Conservation (phyloP, 2,888 invertebrate genomes). For the Calliopum simillimum region DNA sequence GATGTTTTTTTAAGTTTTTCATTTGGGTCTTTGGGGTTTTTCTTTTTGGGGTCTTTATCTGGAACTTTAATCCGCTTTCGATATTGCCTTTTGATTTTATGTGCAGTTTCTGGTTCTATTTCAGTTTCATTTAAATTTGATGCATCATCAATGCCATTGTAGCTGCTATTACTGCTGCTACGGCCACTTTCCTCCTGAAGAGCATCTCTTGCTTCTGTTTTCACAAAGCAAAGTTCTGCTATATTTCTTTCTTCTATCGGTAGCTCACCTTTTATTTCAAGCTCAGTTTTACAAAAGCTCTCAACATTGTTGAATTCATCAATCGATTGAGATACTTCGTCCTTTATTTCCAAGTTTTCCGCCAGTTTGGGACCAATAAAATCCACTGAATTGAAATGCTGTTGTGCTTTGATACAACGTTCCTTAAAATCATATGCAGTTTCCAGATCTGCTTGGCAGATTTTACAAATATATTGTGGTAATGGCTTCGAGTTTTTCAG, state of each 20-base stretch:
- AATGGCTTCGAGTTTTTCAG: no score
- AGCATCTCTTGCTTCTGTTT: background rate
- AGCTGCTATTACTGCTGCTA: background rate
- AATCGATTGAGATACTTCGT: background rate
- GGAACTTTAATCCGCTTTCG: no score
- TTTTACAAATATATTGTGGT: no score
- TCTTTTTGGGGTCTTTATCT: background rate
- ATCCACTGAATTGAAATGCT: constrained; percentile 39
- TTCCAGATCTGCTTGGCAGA: constrained; percentile 41
- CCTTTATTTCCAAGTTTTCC: no score
- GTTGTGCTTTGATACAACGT: constrained; percentile 50
- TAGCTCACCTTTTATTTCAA: background rate
- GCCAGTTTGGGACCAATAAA: background rate
- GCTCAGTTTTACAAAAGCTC: background rate
- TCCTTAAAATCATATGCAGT: constrained; percentile 50
- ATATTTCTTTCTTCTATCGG: background rate
- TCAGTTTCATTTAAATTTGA: background rate
- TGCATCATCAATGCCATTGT: background rate
- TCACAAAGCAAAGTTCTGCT: background rate
- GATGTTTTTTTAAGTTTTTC: background rate
- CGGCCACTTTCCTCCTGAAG: background rate
- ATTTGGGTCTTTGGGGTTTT: constrained; percentile 23
- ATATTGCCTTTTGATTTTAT: no score
- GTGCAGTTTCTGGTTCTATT: no score
- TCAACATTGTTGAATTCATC: background rate